Evolutionary conservation across 2,888 invertebrate species (phyloP).

Genomic region (Drosophila yooni): DNA sequence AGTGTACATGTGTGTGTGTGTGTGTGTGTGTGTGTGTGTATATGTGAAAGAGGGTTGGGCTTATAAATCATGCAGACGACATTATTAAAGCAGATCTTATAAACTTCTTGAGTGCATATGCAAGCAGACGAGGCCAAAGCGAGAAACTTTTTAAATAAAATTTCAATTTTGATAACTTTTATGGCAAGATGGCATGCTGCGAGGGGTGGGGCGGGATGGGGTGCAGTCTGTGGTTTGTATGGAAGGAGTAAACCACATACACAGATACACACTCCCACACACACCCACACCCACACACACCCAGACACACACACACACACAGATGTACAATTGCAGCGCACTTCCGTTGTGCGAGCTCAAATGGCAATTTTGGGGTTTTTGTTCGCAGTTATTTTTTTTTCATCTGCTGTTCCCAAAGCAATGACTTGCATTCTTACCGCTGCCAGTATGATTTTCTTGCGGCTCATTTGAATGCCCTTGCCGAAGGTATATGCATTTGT

Average conservation of each 20-base stretch:
- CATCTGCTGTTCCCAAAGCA: conserved; percentile 45
- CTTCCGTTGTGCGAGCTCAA: conserved; percentile 54
- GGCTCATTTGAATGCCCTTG: conserved; percentile 11
- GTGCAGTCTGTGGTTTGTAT: not conserved
- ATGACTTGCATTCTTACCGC: conserved; percentile 66
- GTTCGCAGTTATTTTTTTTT: conserved; percentile 11
- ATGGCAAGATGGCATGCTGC: conserved; percentile 41
- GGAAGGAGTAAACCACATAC: not conserved
- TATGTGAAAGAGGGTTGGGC: conserved; percentile 2
- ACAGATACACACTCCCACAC: not conserved
- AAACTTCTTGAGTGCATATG: conserved; percentile 72
- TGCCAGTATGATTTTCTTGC: conserved; percentile 60
- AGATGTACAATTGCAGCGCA: conserved; percentile 33
- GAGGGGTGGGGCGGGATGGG: not conserved
- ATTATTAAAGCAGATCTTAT: conserved; percentile 78
- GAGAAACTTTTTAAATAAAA: conserved; percentile 77
- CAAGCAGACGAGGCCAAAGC: conserved; percentile 43
- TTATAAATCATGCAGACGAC: conserved; percentile 75
- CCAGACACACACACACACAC: conserved; percentile 1
- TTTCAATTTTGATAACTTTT: conserved; percentile 81
- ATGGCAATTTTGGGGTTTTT: conserved; percentile 40
- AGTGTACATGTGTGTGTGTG: not conserved
- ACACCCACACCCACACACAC: not conserved
- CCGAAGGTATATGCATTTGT: not conserved
- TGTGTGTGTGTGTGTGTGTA: not conserved